phyloP scores from a whole-genome alignment of 2,797 vertebrate species.

The Crocidura indochinensis region DNA sequence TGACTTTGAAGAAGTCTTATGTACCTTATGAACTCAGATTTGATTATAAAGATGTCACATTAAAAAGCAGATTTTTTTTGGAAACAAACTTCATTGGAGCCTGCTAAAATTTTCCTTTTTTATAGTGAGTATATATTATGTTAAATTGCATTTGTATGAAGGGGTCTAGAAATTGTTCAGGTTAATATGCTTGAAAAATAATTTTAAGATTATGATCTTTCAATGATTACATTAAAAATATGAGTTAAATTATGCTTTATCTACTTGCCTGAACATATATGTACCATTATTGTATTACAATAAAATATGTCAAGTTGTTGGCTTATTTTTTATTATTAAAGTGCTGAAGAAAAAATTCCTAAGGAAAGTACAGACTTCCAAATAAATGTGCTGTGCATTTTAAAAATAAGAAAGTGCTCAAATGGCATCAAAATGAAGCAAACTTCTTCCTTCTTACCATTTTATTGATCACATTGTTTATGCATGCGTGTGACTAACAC shows the following conservation, averaged over 20 bases:
- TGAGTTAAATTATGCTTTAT: constrained; percentile 11
- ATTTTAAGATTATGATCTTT: not conserved
- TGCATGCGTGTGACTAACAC: not conserved
- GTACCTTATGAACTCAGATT: not conserved
- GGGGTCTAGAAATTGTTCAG: not conserved
- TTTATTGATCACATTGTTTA: not conserved
- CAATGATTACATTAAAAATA: not conserved
- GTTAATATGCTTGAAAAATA: constrained; percentile 8
- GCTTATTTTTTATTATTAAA: not conserved
- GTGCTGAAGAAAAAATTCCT: constrained; percentile 9
- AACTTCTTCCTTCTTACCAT: constrained; percentile 7
- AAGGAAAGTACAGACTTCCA: no score
- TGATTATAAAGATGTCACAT: constrained; percentile 11
- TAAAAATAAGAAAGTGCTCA: not conserved
- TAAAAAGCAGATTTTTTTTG: constrained; percentile 13
- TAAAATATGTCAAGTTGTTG: constrained; percentile 33
- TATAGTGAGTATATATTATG: not conserved
- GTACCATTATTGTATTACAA: constrained; percentile 15
- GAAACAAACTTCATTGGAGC: constrained; percentile 47
- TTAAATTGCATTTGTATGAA: not conserved
- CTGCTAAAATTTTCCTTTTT: constrained; percentile 3
- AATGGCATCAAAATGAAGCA: constrained; percentile 1
- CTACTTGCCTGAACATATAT: constrained; percentile 22
- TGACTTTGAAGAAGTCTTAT: constrained; percentile 22
- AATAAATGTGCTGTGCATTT: no score